phyloP scores from a whole-genome alignment of 1,140 invertebrate species.

The Phenacoccus solenopsis region DNA sequence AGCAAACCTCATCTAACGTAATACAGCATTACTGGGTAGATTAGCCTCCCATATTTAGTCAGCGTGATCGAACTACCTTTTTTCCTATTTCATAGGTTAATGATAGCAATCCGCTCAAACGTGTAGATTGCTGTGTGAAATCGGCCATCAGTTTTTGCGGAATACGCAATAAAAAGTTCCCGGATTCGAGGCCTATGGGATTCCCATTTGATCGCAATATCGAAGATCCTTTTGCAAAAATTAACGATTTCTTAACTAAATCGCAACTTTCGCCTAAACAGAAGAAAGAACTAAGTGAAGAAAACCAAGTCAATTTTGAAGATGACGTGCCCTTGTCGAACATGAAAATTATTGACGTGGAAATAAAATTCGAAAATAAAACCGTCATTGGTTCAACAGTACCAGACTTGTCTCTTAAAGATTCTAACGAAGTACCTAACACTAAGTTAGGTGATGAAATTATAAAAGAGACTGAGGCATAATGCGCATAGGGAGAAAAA shows the following conservation, averaged over 20 bases:
- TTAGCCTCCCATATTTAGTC: not conserved
- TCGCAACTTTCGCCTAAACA: too few species aligned
- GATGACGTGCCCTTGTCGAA: not conserved
- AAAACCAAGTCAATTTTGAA: not conserved
- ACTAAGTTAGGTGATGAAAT: too few species aligned
- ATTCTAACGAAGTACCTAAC: not conserved
- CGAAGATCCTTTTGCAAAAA: not conserved
- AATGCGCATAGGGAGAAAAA: too few species aligned
- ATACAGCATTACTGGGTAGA: not conserved
- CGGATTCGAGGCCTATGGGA: constrained; percentile 58
- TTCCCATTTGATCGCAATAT: constrained; percentile 55
- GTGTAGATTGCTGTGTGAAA: not conserved
- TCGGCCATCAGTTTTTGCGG: constrained; percentile 53
- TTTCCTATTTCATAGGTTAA: not conserved
- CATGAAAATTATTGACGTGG: not conserved
- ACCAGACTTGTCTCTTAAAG: not conserved
- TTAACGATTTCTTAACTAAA: not conserved
- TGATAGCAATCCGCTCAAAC: not conserved
- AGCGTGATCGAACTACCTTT: not conserved
- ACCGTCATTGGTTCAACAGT: not conserved
- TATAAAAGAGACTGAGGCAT: too few species aligned
- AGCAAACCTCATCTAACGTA: not conserved
- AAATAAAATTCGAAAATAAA: not conserved
- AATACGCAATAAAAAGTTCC: constrained; percentile 54
- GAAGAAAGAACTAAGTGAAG: too few species aligned